Evolutionary conservation across 2,113 vertebrate genomes (phyloP), one percentile per base, ranked within the genome.

Genomic region (Herpetotheres cachinnans): DNA sequence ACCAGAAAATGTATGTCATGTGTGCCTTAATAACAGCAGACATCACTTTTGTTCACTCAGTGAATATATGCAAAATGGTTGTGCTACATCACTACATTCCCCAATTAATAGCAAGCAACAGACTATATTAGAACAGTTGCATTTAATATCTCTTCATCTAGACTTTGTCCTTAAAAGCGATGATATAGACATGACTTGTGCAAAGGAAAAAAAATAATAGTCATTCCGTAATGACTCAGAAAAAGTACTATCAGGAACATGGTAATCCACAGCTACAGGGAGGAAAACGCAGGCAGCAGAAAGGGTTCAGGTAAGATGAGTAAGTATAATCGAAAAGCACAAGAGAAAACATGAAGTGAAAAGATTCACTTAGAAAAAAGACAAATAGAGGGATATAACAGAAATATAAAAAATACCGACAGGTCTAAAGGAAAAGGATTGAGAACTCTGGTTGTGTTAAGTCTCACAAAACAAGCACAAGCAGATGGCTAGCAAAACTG

Each of bases 181-280:
- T 50, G 56, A 83, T 26, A 62, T 2, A 93, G 49, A 79, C 8
- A 40, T 13, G 56, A 93, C 54, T 70, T 72, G 38, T 25, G 27
- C n/a, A 59, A 44, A 78, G 9, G 0, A 58, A 79, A 74, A 84
- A 61, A 74, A 71, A 65, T 93, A 78, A 82, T 97, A 94, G 56
- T 90, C 83, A 86, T 89, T 84, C 76, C 44, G 82, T 52, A 93
- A 91, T 56, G 67, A 90, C 56, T n/a, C n/a, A n/a, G n/a, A n/a
- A n/a, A n/a, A n/a, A n/a, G n/a, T n/a, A n/a, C n/a, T 86, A 24
- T 58, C 38, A 81, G 38, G 62, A 95, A 74, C 55, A 61, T 20
- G 30, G 65, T 25, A 90, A 85, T 63, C 54, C 82, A 79, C 62
- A 87, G 66, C 10, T 46, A 72, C 12, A 70, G 40, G 30, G 46